Conservation (phyloP, 2,797 vertebrate genomes). For the Micrastur ruficollis region DNA sequence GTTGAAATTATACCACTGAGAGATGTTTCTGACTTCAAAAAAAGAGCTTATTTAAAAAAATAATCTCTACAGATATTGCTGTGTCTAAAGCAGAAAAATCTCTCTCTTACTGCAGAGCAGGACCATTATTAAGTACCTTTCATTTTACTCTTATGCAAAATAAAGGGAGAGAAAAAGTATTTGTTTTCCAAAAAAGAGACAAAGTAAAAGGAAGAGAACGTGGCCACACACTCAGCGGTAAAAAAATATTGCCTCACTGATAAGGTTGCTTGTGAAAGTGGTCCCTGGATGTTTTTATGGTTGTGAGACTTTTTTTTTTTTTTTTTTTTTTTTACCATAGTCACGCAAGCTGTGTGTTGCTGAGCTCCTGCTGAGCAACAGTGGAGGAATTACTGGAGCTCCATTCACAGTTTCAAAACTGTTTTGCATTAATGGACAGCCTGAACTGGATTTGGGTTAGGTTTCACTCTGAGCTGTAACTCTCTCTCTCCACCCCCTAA, state of each 20-base stretch:
- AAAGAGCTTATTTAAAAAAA: background rate
- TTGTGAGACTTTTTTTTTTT: background rate
- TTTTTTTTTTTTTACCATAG: background rate
- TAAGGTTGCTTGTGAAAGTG: background rate
- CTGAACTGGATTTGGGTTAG: slow-evolving; percentile 26
- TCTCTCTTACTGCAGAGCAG: background rate
- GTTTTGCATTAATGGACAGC: slow-evolving; percentile 26
- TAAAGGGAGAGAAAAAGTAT: background rate
- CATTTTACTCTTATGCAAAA: background rate
- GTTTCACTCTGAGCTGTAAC: slow-evolving; percentile 45
- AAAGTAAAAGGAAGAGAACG: background rate
- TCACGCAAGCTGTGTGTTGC: background rate
- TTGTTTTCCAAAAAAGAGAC: background rate
- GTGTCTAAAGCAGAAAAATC: background rate
- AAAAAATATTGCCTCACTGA: background rate
- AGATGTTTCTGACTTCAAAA: background rate
- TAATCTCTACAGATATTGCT: background rate
- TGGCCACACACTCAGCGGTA: background rate
- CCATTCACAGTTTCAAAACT: slow-evolving; percentile 39
- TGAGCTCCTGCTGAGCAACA: slow-evolving; percentile 1
- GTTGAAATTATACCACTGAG: background rate
- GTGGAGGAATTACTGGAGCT: slow-evolving; percentile 39
- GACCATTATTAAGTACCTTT: background rate
- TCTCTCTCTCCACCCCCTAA: background rate
- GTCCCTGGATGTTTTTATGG: background rate